Conservation (phyloP, 2,888 invertebrate species). For the Drosophila pseudotakahashii region DNA sequence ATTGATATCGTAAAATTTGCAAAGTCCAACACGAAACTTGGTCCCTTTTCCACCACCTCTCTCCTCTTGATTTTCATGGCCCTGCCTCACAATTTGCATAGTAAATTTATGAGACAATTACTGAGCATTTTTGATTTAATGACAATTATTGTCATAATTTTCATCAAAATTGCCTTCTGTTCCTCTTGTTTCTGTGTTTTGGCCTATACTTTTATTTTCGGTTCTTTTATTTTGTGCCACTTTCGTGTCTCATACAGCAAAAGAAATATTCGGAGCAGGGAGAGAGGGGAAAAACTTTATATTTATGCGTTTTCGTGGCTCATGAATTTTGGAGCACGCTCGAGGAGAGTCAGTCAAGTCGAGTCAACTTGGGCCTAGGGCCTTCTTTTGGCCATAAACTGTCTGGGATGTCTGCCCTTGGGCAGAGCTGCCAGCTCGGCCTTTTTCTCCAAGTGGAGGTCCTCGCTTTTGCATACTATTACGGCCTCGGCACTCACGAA, state of each 20-base stretch:
- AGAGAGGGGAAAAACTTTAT: conserved; percentile 47
- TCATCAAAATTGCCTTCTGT: conserved; percentile 75
- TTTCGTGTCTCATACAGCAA: conserved; percentile 55
- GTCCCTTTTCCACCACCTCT: neutral
- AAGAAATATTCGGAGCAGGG: neutral
- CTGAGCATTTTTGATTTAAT: conserved; percentile 81
- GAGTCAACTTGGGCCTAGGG: conserved; percentile 39
- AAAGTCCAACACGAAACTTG: conserved; percentile 67
- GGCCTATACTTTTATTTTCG: conserved; percentile 56
- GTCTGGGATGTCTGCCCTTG: conserved; percentile 60
- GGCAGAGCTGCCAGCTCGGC: conserved; percentile 35
- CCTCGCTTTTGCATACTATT: conserved; percentile 45
- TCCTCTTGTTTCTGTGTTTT: conserved; percentile 25
- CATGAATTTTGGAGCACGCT: conserved; percentile 77
- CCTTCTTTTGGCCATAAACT: conserved; percentile 73
- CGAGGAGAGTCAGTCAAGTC: conserved; percentile 58
- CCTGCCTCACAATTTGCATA: conserved; percentile 74
- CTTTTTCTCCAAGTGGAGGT: conserved; percentile 18
- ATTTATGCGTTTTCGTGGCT: conserved; percentile 78
- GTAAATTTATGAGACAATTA: conserved; percentile 81
- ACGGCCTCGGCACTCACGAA: conserved; percentile 19
- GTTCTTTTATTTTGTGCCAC: conserved; percentile 52
- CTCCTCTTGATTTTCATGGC: conserved; percentile 15
- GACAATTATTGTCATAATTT: conserved; percentile 82
- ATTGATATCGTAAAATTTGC: conserved; percentile 77